Evolutionary conservation across 2,113 vertebrate genomes (phyloP), one percentile per base, ranked within the genome.

Genomic region (Sprattus sprattus): DNA sequence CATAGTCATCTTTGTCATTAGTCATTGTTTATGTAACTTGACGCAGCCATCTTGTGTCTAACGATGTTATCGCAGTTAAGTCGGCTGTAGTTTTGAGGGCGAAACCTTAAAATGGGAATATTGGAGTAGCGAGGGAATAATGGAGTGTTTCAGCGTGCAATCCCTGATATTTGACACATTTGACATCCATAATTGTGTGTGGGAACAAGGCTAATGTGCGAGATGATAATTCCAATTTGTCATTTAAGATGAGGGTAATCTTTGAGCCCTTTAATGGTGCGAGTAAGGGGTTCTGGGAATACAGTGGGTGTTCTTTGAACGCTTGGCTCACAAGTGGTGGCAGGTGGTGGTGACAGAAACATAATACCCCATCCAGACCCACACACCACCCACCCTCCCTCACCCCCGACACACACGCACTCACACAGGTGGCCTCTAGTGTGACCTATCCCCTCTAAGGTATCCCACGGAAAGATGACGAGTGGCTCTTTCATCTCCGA

Each of bases 331-430:
- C 25, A 75, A 75, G 67, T 75, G 67, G 67, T 75, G 28, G 67
- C 67, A 88, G 88, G 89, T 82, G 82, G 85, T 50, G 64, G 52
- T 52, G 90, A 85, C 75, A 81, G 71, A 88, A 78, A 81, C 84
- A 82, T 82, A 81, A 45, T 64, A 89, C 20, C 64, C 45, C 75
- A 49, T 57, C 47, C 39, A 71, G 44, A 81, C 11, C n/a, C 46
- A 85, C 46, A n/a, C n/a, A n/a, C 50, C 84, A 49, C 83, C 28
- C 84, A 80, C 57, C 4, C 25, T 54, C 45, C 22, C 67, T 81
- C 84, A 80, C 71, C 44, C 45, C 2, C 46, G 20, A 39, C 64
- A 18, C 67, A 6, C 22, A 78, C 32, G 60, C 47, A 81, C 49
- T 54, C 25, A 71, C 52, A 82, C 83, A 67, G 67, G 67, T 75